Percentiles rank a stretch among this genome's conserved stretches.
Evolutionary conservation across 2,797 vertebrate species (phyloP).

Genomic region (Amphiprion clarkii): DNA sequence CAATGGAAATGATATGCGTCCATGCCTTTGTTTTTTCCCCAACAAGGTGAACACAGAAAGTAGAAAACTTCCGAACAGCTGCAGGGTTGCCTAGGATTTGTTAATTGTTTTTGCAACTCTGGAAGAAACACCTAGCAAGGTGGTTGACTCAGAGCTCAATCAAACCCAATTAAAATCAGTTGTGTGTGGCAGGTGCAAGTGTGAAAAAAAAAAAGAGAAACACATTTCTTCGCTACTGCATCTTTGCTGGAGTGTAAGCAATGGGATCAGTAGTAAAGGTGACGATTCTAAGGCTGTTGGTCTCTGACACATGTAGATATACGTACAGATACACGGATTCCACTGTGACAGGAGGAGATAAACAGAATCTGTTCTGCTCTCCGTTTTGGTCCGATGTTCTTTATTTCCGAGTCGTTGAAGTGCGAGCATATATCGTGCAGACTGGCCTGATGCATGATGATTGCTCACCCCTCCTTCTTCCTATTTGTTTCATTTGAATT

Average conservation of each 20-base stretch:
- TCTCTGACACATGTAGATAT: slow-evolving; percentile 45
- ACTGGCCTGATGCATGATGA: slow-evolving; percentile 72
- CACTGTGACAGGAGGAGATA: slow-evolving; percentile 60
- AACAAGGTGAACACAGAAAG: background rate
- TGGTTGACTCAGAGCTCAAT: slow-evolving; percentile 24
- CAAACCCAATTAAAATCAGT: slow-evolving; percentile 49
- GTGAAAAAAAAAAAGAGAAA: slow-evolving; percentile 10
- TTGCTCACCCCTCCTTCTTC: slow-evolving; percentile 53
- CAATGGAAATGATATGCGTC: slow-evolving; percentile 10
- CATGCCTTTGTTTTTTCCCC: background rate
- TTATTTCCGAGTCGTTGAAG: slow-evolving; percentile 75
- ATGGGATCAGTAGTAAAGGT: slow-evolving; percentile 44
- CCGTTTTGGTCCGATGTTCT: slow-evolving; percentile 55
- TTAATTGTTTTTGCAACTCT: slow-evolving; percentile 56
- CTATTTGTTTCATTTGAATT: slow-evolving; percentile 75
- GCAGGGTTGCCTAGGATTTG: slow-evolving; percentile 22
- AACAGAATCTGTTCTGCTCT: slow-evolving; percentile 53
- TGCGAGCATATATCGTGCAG: slow-evolving; percentile 56
- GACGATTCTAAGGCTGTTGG: slow-evolving; percentile 47
- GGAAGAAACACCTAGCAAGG: slow-evolving; percentile 2
- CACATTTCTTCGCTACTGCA: slow-evolving; percentile 21
- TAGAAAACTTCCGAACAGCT: slow-evolving; percentile 15
- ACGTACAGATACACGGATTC: slow-evolving; percentile 47
- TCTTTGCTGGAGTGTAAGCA: slow-evolving; percentile 34
- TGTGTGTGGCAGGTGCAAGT: slow-evolving; percentile 30